Evolutionary conservation across 2,797 vertebrate species (phyloP), one percentile per base, ranked within the genome.

Genomic region (Melanotaenia maccullochi): DNA sequence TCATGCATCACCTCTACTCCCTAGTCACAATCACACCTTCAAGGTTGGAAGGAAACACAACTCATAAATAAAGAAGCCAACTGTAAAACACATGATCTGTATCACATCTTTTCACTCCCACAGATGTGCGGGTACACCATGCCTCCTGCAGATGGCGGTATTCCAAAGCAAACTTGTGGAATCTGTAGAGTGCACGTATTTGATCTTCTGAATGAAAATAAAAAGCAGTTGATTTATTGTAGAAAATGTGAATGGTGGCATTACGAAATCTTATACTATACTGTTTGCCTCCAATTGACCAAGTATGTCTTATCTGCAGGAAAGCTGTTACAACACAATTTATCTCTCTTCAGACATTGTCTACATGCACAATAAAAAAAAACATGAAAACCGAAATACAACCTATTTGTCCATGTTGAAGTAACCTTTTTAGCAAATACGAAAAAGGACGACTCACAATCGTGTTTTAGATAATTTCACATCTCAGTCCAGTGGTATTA

Each of bases 131-230:
- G 75, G 75, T 81, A n/a, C 74, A 8, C 1, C 0, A 6, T 3
- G 18, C 18, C 0, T 54, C 83, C 93, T 71, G 86, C 63, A 93
- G 93, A 86, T 85, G 92, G 84, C 85, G 81, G 82, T 90, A 47
- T 91, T 93, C 84, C 79, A 81, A 86, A 76, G 82, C 67, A 71
- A 66, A 84, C 82, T 63, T 36, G 24, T 25, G 33, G 54, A 35
- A 28, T 38, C 32, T 62, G 70, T 32, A 60, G 35, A 3, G 9
- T 35, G 33, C 25, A 11, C 66, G 64, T 40, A 8, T 51, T 32
- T 64, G 32, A 28, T 71, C 22, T 16, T 74, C 33, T 78, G 70
- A 59, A 64, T 78, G 61, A 42, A 73, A 76, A 81, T 47, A 36
- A 59, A 78, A 36, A 0, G 28, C 42, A 40, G 36, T 51, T 25